Conservation (phyloP, 2,113 vertebrate genomes). For the Theristicus caerulescens region DNA sequence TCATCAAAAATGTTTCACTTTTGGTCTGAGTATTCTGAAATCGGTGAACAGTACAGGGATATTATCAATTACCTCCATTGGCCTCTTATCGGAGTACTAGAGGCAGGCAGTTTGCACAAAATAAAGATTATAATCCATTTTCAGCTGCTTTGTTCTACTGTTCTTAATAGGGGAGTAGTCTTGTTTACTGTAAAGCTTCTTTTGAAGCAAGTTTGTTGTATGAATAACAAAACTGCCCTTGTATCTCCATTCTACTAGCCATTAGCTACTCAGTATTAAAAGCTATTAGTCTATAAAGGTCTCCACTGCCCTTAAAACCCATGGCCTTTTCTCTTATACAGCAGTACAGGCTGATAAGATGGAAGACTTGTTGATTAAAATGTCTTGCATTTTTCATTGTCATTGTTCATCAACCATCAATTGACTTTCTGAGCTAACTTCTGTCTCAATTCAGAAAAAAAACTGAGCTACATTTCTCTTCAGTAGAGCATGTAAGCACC, state of each 20-base stretch:
- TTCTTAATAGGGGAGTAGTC: background rate
- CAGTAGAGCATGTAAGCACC: background rate
- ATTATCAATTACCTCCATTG: background rate
- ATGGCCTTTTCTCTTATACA: slow-evolving; percentile 19
- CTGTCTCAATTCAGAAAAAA: background rate
- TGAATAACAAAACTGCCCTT: background rate
- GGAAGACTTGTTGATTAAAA: slow-evolving; percentile 16
- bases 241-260: background rate
- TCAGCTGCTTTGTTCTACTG: background rate
- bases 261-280: background rate
- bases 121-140: background rate
- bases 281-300: slow-evolving; percentile 12
- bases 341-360: background rate
- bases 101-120: background rate
- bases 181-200: background rate
- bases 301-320: slow-evolving; percentile 29
- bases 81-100: background rate
- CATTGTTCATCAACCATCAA: slow-evolving; percentile 15
- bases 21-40: background rate
- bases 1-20: background rate
- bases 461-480: background rate
- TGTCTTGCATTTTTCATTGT: slow-evolving; percentile 49
- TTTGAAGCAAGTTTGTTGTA: background rate
- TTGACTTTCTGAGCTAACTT: slow-evolving; percentile 14
- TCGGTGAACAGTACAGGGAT: background rate